Evolutionary conservation across 2,888 invertebrate genomes (phyloP).

Genomic region (Eulithis testata): DNA sequence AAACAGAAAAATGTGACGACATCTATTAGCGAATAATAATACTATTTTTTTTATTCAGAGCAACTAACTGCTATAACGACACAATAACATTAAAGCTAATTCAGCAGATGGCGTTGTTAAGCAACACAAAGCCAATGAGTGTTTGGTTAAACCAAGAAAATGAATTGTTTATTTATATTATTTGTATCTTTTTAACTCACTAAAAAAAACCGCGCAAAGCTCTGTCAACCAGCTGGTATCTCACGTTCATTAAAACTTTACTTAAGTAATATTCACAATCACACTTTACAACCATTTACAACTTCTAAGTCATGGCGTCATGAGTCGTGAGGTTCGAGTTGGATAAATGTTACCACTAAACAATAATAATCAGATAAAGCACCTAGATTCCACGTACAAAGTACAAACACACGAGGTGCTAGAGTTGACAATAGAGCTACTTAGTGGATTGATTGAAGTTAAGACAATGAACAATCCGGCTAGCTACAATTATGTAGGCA

Average conservation of each 20-base stretch:
- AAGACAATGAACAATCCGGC: constrained; percentile 26
- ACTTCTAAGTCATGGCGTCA: constrained; percentile 5
- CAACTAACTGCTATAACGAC: too few relatives aligned
- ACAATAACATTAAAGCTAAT: too few relatives aligned
- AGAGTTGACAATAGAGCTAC: constrained; percentile 16
- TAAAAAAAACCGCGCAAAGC: too few relatives aligned
- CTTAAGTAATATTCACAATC: constrained; percentile 10
- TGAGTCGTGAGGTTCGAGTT: constrained; percentile 20
- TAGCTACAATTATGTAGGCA: constrained; percentile 9
- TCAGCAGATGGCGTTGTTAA: too few relatives aligned
- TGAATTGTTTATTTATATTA: too few relatives aligned
- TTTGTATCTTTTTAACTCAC: too few relatives aligned
- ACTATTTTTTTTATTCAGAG: too few relatives aligned
- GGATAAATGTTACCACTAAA: constrained; percentile 20
- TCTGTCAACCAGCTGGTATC: too few relatives aligned
- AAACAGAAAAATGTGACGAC: too few relatives aligned
- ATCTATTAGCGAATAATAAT: too few relatives aligned
- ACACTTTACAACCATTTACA: background rate
- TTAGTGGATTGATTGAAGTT: constrained; percentile 8
- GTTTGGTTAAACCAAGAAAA: too few relatives aligned
- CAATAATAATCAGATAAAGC: constrained; percentile 19
- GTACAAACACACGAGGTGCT: background rate
- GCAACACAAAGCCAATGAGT: too few relatives aligned
- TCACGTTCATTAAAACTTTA: constrained; percentile 2
- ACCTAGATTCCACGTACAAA: background rate